Evolutionary conservation across 92 coral and sea anemone species (phyloP), one percentile per base, ranked within the genome.

Genomic region (Porites rus): DNA sequence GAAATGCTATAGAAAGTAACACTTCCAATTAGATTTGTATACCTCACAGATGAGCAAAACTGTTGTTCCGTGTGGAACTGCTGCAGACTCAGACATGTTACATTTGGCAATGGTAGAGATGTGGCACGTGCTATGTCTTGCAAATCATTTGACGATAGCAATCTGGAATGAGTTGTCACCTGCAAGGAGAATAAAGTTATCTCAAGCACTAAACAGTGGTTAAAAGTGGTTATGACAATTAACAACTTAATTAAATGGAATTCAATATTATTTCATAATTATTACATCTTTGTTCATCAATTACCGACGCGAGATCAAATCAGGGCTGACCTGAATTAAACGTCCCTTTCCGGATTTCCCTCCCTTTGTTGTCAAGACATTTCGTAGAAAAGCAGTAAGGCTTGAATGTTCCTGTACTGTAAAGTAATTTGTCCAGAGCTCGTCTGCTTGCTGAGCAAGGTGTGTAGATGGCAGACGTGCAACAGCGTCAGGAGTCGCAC

Each of bases 401-500:
- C 96, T 94, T 50, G 95, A 90, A 79, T 96, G 96, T 52, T 92
- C 88, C 85, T 95, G 98, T 16, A 22, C 52, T 74, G 67, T 84
- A 78, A 95, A 93, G 89, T 95, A 95, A 70, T 78, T 25, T 20
- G 82, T 82, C 95, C 95, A 92, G 65, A 90, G 77, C 13, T 63
- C 61, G 72, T 86, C 92, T 14, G 98, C 97, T 24, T 84, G 92
- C 14, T 75, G 81, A 5, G 65, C 67, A 50, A 96, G 92, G 56
- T 79, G 38, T n/a, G 95, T 93, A 43, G 89, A 82, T 64, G 87
- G 92, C 56, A 96, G 87, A 51, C 98, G 92, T 52, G 92, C 95
- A 62, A 96, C 94, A n/a, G 98, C 96, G 70, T 95, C 98, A 4
- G 98, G 98, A 12, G 95, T 84, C 24, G 95, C 96, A 63, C 98